Conservation (phyloP, 2,888 invertebrate species). For the Chirona hameri region DNA sequence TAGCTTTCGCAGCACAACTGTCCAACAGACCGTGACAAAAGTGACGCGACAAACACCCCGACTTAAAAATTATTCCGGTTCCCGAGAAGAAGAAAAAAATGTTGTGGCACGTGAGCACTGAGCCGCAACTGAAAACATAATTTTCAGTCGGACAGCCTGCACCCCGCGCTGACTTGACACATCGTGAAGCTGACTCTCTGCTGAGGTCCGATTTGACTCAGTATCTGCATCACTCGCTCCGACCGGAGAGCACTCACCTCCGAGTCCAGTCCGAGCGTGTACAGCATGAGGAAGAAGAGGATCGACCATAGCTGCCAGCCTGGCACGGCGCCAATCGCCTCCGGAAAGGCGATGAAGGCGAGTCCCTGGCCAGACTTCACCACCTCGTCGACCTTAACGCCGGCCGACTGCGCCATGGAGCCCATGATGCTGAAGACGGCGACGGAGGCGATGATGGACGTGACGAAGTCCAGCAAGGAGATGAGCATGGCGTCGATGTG, state of each 20-base stretch:
- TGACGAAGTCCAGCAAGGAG: conserved; percentile 64
- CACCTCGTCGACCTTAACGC: conserved; percentile 34
- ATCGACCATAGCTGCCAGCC: conserved; percentile 43
- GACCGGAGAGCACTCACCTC: conserved; percentile 36
- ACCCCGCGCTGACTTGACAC: no score
- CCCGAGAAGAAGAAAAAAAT: no score
- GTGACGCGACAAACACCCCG: no score
- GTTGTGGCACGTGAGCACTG: no score
- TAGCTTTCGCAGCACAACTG: no score
- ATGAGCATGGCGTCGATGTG: conserved; percentile 67
- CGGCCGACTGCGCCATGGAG: conserved; percentile 36
- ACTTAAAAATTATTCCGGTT: no score
- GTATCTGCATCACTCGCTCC: no score
- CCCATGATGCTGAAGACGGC: conserved; percentile 66
- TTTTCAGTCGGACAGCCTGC: no score
- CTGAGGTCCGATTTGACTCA: no score
- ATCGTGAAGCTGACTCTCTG: no score
- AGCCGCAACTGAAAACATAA: no score
- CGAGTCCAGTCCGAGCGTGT: conserved; percentile 41
- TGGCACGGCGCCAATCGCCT: conserved; percentile 43
- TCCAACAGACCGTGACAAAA: no score
- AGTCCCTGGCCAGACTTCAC: conserved; percentile 42
- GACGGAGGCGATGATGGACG: conserved; percentile 72
- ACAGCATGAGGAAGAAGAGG: conserved; percentile 43
- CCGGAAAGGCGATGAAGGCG: conserved; percentile 44